These are phyloP conservation scores for Oxyscelio sp. DNA, from an alignment of 2,888 invertebrate genomes.

Conservation along the genomic window DNA sequence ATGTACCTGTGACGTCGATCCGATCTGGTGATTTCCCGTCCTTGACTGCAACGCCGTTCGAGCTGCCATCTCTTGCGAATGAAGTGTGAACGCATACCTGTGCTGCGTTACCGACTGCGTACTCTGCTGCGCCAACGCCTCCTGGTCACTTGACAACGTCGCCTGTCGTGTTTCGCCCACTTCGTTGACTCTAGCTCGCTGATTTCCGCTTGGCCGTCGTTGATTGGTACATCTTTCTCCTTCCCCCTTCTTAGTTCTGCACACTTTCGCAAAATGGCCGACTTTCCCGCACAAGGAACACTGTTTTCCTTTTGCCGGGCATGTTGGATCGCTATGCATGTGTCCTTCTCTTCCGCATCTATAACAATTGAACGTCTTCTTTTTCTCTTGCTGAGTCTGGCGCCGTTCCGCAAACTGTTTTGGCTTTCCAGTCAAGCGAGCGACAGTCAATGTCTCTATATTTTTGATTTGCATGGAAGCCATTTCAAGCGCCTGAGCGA, in stretches of 20 bases:
- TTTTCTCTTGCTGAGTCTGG: background rate
- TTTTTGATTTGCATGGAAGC: too few relatives aligned
- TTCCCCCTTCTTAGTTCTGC: background rate
- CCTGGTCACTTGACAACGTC: background rate
- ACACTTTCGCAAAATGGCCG: background rate
- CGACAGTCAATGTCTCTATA: too few relatives aligned
- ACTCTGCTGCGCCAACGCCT: background rate
- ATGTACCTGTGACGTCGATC: background rate
- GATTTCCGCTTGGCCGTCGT: background rate
- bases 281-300: background rate
- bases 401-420: background rate
- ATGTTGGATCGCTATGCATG: background rate
- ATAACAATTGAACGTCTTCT: background rate
- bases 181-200: background rate
- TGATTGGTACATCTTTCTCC: background rate
- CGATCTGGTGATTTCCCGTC: background rate
- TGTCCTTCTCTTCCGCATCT: background rate
- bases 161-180: background rate
- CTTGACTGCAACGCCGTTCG: background rate
- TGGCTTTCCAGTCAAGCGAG: background rate
- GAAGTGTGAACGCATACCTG: background rate
- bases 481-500: too few relatives aligned
- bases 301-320: slow-evolving; percentile 5
- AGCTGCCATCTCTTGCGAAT: background rate
- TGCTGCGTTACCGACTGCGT: too few relatives aligned